phyloP scores from a whole-genome alignment of 2,113 vertebrate species.

The Petrocephalus zakoni region DNA sequence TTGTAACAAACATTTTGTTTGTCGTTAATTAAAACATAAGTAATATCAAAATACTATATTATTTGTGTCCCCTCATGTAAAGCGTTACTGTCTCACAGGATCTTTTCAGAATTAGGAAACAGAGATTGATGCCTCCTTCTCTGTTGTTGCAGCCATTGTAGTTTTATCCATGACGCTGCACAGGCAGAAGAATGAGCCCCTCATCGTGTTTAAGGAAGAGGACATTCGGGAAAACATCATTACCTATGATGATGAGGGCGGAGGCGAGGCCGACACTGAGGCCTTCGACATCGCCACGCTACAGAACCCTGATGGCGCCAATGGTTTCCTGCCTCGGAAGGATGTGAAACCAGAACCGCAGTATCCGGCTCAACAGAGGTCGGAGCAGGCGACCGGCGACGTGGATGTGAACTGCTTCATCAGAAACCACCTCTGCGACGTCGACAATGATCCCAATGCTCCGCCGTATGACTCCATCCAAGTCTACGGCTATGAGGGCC shows the following conservation, averaged over 20 bases:
- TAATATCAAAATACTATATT: no score
- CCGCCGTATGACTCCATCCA: slow-evolving; percentile 98
- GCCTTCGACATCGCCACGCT: slow-evolving; percentile 95
- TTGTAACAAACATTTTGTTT: no score
- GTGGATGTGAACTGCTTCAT: slow-evolving; percentile 97
- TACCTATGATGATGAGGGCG: slow-evolving; percentile 94
- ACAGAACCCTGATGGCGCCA: slow-evolving; percentile 94
- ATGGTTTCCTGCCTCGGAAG: slow-evolving; percentile 90
- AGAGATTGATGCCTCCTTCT: not conserved
- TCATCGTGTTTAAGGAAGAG: slow-evolving; percentile 94
- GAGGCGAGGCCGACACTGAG: slow-evolving; percentile 93
- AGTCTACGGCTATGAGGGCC: slow-evolving; percentile 95
- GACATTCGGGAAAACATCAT: slow-evolving; percentile 98
- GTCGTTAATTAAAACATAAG: no score
- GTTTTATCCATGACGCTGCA: slow-evolving; percentile 91
- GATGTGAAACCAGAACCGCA: slow-evolving; percentile 96
- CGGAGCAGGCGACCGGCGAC: slow-evolving; percentile 77
- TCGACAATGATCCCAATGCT: slow-evolving; percentile 85
- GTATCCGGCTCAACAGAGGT: slow-evolving; percentile 64
- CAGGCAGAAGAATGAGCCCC: slow-evolving; percentile 90
- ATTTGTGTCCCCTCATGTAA: no score
- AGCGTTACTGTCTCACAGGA: not conserved
- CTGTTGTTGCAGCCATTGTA: slow-evolving; percentile 67
- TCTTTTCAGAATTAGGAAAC: not conserved
- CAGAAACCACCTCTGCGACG: slow-evolving; percentile 85